phyloP scores from a whole-genome alignment of 1,140 invertebrate genomes.

The Solen grandis region DNA sequence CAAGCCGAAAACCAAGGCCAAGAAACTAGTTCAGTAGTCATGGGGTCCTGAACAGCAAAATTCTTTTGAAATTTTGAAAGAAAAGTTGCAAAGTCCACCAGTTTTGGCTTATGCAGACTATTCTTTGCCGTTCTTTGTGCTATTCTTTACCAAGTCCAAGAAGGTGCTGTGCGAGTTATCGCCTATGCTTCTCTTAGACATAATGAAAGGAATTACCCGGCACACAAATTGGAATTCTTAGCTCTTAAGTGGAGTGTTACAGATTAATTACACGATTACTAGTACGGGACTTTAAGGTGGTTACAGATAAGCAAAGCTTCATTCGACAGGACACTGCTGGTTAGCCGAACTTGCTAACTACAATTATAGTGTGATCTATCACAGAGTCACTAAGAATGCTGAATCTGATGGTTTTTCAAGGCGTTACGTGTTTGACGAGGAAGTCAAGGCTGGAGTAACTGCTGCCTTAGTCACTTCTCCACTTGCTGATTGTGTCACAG shows the following conservation, averaged over 20 bases:
- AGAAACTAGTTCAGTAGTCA: too few species aligned
- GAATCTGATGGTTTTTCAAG: slow-evolving; percentile 58
- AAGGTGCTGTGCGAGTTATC: slow-evolving; percentile 26
- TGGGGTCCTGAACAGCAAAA: too few species aligned
- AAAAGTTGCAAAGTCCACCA: too few species aligned
- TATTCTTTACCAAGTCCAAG: slow-evolving; percentile 59
- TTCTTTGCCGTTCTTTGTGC: slow-evolving; percentile 78
- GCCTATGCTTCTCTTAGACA: slow-evolving; percentile 46
- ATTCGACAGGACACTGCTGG: slow-evolving; percentile 54
- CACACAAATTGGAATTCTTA: slow-evolving; percentile 53
- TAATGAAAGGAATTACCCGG: slow-evolving; percentile 38
- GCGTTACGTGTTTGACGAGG: background rate
- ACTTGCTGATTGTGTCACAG: background rate
- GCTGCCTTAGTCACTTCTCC: background rate
- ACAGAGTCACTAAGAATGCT: slow-evolving; percentile 44
- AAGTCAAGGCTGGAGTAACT: background rate
- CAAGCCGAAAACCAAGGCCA: too few species aligned
- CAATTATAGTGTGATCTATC: slow-evolving; percentile 46
- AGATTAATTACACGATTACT: slow-evolving; percentile 55
- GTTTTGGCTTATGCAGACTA: too few species aligned
- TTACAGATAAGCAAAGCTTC: slow-evolving; percentile 57
- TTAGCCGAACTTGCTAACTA: slow-evolving; percentile 37
- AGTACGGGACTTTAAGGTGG: slow-evolving; percentile 39
- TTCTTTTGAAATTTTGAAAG: too few species aligned
- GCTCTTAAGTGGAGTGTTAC: slow-evolving; percentile 57